Evolutionary conservation across 2,888 invertebrate genomes (phyloP).

Genomic region (Subacronicta megacephala): DNA sequence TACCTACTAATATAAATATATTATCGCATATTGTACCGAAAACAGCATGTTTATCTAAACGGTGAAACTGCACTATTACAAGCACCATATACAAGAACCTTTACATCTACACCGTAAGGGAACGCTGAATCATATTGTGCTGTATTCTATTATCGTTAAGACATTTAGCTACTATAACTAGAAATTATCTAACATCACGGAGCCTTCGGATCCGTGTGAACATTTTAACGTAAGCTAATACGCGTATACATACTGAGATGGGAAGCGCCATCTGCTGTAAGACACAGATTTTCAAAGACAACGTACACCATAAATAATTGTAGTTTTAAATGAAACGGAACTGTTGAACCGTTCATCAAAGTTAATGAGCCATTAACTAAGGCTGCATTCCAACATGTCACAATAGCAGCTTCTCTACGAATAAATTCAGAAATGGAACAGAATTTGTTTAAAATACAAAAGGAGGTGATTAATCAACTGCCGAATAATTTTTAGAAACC

Average conservation of each 20-base stretch:
- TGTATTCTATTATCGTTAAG: conserved; percentile 36
- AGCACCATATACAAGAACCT: background rate
- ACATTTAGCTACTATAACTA: conserved; percentile 54
- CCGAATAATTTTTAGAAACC: too few relatives aligned
- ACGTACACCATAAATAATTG: conserved; percentile 14
- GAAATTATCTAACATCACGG: conserved; percentile 58
- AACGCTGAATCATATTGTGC: conserved; percentile 42
- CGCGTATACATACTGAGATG: conserved; percentile 45
- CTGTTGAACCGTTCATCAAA: background rate
- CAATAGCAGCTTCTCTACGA: too few relatives aligned
- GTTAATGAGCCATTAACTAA: conserved; percentile 1
- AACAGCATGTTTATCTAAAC: too few relatives aligned
- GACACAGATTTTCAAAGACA: conserved; percentile 27
- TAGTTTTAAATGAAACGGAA: background rate
- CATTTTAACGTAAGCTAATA: conserved; percentile 37
- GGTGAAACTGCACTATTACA: background rate
- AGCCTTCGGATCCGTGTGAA: conserved; percentile 49
- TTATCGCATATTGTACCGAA: too few relatives aligned
- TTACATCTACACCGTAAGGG: conserved; percentile 29
- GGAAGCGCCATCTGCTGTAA: conserved; percentile 26
- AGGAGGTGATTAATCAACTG: too few relatives aligned
- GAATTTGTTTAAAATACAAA: too few relatives aligned
- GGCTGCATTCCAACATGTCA: too few relatives aligned
- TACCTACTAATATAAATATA: too few relatives aligned
- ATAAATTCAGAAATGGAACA: too few relatives aligned